Evolutionary conservation across 2,797 vertebrate species (phyloP).

Genomic region (Chelon auratus): DNA sequence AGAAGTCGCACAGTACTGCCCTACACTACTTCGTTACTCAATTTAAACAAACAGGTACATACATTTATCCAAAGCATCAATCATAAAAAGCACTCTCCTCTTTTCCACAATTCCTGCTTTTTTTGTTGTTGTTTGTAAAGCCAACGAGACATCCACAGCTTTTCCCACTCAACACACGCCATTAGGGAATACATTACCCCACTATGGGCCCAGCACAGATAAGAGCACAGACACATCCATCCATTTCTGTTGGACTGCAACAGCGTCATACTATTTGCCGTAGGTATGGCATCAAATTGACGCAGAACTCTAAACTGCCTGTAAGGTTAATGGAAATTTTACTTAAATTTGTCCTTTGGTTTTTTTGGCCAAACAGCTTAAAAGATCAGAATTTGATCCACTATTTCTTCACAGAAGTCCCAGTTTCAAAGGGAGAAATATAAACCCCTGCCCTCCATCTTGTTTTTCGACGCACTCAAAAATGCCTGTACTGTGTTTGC

Average conservation of each 20-base stretch:
- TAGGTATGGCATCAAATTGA: too few relatives aligned
- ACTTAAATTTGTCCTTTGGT: background rate
- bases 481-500: background rate
- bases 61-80: too few relatives aligned
- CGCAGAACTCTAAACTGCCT: background rate
- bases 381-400: background rate
- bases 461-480: conserved; percentile 16
- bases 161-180: background rate
- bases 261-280: background rate
- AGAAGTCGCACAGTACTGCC: too few relatives aligned
- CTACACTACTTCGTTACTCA: too few relatives aligned
- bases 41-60: too few relatives aligned
- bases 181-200: background rate
- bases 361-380: background rate
- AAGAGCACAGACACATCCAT: background rate
- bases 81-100: too few relatives aligned
- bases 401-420: conserved; percentile 5
- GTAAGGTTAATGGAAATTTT: conserved; percentile 7
- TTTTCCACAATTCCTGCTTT: background rate
- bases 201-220: background rate
- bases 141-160: background rate
- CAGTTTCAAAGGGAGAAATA: background rate
- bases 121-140: background rate
- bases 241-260: background rate
- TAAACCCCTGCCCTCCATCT: background rate